These are phyloP conservation scores for Actinia equina DNA, from an alignment of 64 coral and sea anemone genomes.

Conservation along the genomic window DNA sequence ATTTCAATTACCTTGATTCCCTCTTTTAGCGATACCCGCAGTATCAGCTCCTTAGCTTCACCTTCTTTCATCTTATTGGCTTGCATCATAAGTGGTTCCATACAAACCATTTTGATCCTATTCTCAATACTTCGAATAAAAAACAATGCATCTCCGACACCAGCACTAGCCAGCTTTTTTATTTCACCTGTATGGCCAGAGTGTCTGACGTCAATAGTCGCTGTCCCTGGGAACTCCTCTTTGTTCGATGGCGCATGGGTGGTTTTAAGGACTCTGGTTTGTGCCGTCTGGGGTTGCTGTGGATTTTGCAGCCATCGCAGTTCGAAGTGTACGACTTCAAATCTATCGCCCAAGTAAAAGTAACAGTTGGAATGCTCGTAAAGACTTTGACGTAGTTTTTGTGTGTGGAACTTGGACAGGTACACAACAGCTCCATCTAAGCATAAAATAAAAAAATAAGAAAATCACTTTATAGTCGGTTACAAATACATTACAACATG, in stretches of 20 bases:
- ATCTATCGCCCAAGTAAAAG: slow-evolving; percentile 70
- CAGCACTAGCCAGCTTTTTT: slow-evolving; percentile 25
- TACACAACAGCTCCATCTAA: slow-evolving; percentile 76
- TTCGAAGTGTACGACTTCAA: slow-evolving; percentile 69
- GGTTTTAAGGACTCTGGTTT: neutral
- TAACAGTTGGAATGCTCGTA: slow-evolving; percentile 57
- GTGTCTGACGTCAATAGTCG: slow-evolving; percentile 69
- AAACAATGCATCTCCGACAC: slow-evolving; percentile 1
- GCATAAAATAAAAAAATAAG: neutral
- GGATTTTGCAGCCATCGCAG: slow-evolving; percentile 58
- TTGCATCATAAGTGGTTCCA: slow-evolving; percentile 72
- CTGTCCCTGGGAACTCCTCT: neutral
- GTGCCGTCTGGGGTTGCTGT: neutral
- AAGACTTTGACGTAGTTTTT: slow-evolving; percentile 57
- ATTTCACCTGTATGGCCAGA: slow-evolving; percentile 30
- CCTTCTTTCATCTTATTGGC: slow-evolving; percentile 63
- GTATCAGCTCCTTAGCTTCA: slow-evolving; percentile 53
- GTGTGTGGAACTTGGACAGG: slow-evolving; percentile 57
- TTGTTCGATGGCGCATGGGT: neutral
- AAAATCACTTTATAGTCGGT: too few relatives aligned
- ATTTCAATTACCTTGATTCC: slow-evolving; percentile 57
- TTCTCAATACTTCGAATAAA: slow-evolving; percentile 52
- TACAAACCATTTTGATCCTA: slow-evolving; percentile 51
- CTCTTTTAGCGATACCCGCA: slow-evolving; percentile 44
- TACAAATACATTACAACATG: too few relatives aligned